Evolutionary conservation across 2,113 vertebrate species (phyloP).

Genomic region (Globicephala melas): DNA sequence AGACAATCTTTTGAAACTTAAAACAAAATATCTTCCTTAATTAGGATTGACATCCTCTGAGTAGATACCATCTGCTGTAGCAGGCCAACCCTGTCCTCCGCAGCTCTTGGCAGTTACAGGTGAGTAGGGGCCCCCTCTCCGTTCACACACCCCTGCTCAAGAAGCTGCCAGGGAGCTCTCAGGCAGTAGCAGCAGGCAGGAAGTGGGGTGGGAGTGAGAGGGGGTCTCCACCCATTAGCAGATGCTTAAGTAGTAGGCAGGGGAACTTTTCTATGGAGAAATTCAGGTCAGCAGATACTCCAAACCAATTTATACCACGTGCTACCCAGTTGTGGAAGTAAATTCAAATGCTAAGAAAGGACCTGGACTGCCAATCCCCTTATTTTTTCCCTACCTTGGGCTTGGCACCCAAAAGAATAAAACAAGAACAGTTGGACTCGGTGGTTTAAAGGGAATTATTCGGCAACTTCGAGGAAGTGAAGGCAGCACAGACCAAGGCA

Average conservation of each 20-base stretch:
- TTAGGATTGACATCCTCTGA: conserved; percentile 34
- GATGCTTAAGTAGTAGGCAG: conserved; percentile 54
- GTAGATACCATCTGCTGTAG: conserved; percentile 11
- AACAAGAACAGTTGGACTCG: conserved; percentile 19
- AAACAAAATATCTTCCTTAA: not conserved
- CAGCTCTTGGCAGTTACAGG: conserved; percentile 27
- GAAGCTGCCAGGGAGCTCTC: conserved; percentile 47
- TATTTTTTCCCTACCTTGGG: not conserved
- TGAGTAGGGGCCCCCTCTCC: not conserved
- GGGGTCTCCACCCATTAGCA: conserved; percentile 64
- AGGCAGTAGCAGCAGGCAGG: conserved; percentile 50
- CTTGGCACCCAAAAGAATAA: conserved; percentile 34
- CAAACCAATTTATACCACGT: conserved; percentile 51
- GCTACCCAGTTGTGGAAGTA: conserved; percentile 49
- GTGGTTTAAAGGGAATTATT: conserved; percentile 42
- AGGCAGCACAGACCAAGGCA: conserved; percentile 28
- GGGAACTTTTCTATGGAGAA: conserved; percentile 21
- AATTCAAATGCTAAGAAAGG: conserved; percentile 35
- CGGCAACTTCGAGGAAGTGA: conserved; percentile 38
- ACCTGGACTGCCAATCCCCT: not conserved
- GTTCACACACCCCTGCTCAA: not conserved
- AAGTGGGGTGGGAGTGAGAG: conserved; percentile 16
- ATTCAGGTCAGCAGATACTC: conserved; percentile 43
- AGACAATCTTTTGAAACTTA: conserved; percentile 10
- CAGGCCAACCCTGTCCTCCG: not conserved